Base-by-base conservation (phyloP, 2,888 invertebrate genomes). In the Therioaphis trifolii region DNA sequence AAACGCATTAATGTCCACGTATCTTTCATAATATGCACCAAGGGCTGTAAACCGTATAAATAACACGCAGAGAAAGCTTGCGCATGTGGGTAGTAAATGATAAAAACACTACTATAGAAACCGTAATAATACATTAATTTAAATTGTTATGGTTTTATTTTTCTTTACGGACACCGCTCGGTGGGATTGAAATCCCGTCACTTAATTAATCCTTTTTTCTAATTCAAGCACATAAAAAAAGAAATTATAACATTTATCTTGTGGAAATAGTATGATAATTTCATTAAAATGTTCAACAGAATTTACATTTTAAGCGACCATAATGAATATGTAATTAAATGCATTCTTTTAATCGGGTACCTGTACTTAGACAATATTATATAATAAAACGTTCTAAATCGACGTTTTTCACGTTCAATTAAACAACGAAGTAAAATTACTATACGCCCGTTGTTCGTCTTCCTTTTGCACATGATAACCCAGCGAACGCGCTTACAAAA, bases 21-120 rank as follows among this genome's bases (percentile, higher is more conserved):
- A 55, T 74, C 9, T 21, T 29, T 35, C 35, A 74, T 35, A 35
- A 74, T 55, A 29, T 52, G 7, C 35, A 55, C 72, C 72, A 74
- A 55, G 29, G 49, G 21, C 74, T 74, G 74, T 74, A 55, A 35
- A 74, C 52, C 27, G 9, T 71, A 15, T 43, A 43, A 69, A 69
- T 43, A 69, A 69, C 9, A n/a, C 40, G 49, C 24, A 52, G 49
- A 72, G 49, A 72, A 72, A 72, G 72, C 29, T 49, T 29, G 15
- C 9, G 11, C n/a, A 29, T n/a, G 72, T 72, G 72, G 29, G 72
- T 49, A 52, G 72, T 27, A 72, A n/a, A 29, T 72, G 14, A 49
- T 2, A 29, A 52, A 71, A 72, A 52, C 29, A 12, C 72, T n/a
- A 72, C 14, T n/a, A n/a, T n/a, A n/a, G 49, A 52, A 29, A 72